Evolutionary conservation across 1,140 invertebrate genomes (phyloP).

Genomic region (Cylas formicarius): DNA sequence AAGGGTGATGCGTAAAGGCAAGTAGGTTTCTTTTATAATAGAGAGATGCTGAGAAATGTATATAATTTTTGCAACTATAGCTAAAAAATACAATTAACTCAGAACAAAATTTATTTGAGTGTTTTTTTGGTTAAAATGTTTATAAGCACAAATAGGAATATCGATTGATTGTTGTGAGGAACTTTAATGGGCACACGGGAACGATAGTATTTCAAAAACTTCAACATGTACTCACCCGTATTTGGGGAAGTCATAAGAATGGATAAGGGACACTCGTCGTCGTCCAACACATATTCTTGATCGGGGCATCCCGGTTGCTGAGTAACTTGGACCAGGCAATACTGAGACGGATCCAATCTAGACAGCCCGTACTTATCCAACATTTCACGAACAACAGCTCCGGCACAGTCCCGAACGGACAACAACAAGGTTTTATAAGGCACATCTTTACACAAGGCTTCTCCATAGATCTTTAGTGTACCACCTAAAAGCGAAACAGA

Average conservation of each 20-base stretch:
- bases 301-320: slow-evolving; percentile 44
- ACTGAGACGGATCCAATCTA: slow-evolving; percentile 79
- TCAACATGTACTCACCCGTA: slow-evolving; percentile 53
- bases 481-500: slow-evolving; percentile 57
- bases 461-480: slow-evolving; percentile 96
- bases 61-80: too few species aligned
- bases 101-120: too few species aligned
- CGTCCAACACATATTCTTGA: slow-evolving; percentile 86
- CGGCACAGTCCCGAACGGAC: slow-evolving; percentile 86
- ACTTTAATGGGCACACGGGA: too few species aligned
- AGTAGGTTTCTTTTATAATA: too few species aligned
- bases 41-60: too few species aligned
- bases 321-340: slow-evolving; percentile 90
- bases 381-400: slow-evolving; percentile 90
- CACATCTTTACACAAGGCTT: slow-evolving; percentile 91
- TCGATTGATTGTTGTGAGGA: too few species aligned
- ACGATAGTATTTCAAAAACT: slow-evolving; percentile 1
- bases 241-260: slow-evolving; percentile 88
- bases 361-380: slow-evolving; percentile 93
- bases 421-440: slow-evolving; percentile 97
- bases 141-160: too few species aligned
- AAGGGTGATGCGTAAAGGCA: too few species aligned
- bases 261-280: slow-evolving; percentile 93
- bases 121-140: too few species aligned
- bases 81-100: too few species aligned